Base-by-base conservation (phyloP, 1,140 invertebrate genomes). In the Druon quercuslanigerum region DNA sequence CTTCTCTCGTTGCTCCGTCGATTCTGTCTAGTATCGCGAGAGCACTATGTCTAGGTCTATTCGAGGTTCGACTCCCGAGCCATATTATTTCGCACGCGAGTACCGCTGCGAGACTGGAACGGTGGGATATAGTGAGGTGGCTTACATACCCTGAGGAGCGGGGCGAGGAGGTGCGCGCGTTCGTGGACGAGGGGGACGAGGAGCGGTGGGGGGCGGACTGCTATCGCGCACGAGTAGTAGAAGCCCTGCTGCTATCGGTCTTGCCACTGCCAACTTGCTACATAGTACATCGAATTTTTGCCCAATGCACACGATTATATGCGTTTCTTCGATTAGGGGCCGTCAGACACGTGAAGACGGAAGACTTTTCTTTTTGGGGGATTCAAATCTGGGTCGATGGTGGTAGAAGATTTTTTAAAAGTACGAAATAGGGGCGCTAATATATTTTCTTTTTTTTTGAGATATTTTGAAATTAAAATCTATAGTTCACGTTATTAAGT, bases 31-130 rank as follows among this genome's bases (percentile, higher is more conserved):
- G 20, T 66, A 33, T 60, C 60, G 74, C 17, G 66, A 75, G 56
- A 75, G 82, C 74, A 83, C 72, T 72, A 72, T 78, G 66, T 79
- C 79, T 81, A 73, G 71, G 54, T 72, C 51, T 71, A 50, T 70
- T 51, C 20, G 16, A 54, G 17, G 13, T 70, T 82, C 79, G 76
- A 78, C 77, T 82, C 50, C 79, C 79, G 77, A 74, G 80, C 75
- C 83, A 76, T 83, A 84, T 83, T 84, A 79, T 82, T 56, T 84
- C 84, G 82, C 86, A 85, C 86, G 85, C 89, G 89, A 90, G 78
- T 89, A 83, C 83, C 87, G 87, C 86, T 89, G 87, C 89, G 88
- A 89, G 89, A 91, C 90, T 91, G 87, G 85, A 89, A 83, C 79
- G 86, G 60, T 88, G 85, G 86, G 84, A 86, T 87, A 87, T 87